These are phyloP conservation scores for Meandrusa payeni DNA, from an alignment of 2,888 invertebrate genomes.

Conservation along the genomic window DNA sequence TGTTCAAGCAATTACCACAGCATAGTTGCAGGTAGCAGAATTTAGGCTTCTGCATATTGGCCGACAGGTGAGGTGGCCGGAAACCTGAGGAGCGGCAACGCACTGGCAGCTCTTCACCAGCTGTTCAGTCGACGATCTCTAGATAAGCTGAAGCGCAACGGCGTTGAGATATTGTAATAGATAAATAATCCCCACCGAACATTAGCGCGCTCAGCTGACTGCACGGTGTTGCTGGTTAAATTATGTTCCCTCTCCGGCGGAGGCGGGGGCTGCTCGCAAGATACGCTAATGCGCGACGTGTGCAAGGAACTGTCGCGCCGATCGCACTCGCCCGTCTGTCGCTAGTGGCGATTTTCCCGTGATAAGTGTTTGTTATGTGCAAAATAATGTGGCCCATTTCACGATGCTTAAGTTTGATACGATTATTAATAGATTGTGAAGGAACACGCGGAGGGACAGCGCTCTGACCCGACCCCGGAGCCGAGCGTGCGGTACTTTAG, in stretches of 20 bases:
- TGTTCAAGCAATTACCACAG: too few relatives aligned
- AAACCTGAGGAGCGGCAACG: too few relatives aligned
- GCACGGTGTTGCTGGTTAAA: too few relatives aligned
- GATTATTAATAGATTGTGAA: constrained; percentile 16
- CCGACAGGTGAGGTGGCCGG: too few relatives aligned
- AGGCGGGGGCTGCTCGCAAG: not conserved
- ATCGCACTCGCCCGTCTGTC: not conserved
- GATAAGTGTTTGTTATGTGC: not conserved
- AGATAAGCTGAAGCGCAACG: too few relatives aligned
- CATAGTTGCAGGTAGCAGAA: too few relatives aligned
- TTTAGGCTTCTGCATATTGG: too few relatives aligned
- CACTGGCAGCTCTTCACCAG: too few relatives aligned
- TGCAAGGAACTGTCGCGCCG: constrained; percentile 5
- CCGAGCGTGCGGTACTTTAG: too few relatives aligned
- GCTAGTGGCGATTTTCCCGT: constrained; percentile 10
- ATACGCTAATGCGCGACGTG: constrained; percentile 16
- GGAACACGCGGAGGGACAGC: not conserved
- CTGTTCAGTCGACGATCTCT: too few relatives aligned
- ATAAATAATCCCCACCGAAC: not conserved
- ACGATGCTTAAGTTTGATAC: constrained; percentile 8
- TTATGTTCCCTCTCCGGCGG: not conserved
- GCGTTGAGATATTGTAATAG: too few relatives aligned
- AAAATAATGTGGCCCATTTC: constrained; percentile 12
- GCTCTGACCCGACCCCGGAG: too few relatives aligned
- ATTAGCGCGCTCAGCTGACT: not conserved